A percentile compares a stretch with the other conserved stretches of the same genome.
phyloP scores from a whole-genome alignment of 2,888 invertebrate genomes.

The Apamea anceps region DNA sequence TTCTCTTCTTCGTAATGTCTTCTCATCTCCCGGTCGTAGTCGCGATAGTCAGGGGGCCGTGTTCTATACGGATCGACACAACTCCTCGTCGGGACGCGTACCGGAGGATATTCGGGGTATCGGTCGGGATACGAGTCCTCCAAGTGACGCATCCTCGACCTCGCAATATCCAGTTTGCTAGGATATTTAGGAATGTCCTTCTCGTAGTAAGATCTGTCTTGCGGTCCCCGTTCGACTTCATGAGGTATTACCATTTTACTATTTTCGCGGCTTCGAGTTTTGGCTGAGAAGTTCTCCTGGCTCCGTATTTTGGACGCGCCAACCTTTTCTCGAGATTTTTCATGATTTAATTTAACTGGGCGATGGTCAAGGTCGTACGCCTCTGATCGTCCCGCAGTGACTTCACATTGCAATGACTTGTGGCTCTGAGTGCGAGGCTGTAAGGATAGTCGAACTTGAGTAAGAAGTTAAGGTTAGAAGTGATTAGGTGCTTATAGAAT shows the following conservation, averaged over 20 bases:
- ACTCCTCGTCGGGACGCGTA: conserved; percentile 72
- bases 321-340: conserved; percentile 73
- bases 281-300: conserved; percentile 74
- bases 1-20: conserved; percentile 76
- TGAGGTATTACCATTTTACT: conserved; percentile 57
- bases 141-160: conserved; percentile 70
- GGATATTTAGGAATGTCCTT: conserved; percentile 72
- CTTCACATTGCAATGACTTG: conserved; percentile 86
- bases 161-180: conserved; percentile 76
- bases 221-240: conserved; percentile 63
- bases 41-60: conserved; percentile 65
- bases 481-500: not conserved
- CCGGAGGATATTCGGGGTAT: conserved; percentile 73
- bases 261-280: conserved; percentile 70
- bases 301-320: conserved; percentile 75
- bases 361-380: conserved; percentile 73
- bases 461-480: not conserved
- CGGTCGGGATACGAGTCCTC: conserved; percentile 63
- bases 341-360: conserved; percentile 73
- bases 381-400: conserved; percentile 67
- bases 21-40: conserved; percentile 71
- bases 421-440: conserved; percentile 83
- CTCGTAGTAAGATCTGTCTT: conserved; percentile 74
- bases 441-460: conserved; percentile 50
- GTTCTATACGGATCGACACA: conserved; percentile 72